Evolutionary conservation across 2,888 invertebrate species (phyloP), one percentile per base, ranked within the genome.

Genomic region (Standfussiana lucernea): DNA sequence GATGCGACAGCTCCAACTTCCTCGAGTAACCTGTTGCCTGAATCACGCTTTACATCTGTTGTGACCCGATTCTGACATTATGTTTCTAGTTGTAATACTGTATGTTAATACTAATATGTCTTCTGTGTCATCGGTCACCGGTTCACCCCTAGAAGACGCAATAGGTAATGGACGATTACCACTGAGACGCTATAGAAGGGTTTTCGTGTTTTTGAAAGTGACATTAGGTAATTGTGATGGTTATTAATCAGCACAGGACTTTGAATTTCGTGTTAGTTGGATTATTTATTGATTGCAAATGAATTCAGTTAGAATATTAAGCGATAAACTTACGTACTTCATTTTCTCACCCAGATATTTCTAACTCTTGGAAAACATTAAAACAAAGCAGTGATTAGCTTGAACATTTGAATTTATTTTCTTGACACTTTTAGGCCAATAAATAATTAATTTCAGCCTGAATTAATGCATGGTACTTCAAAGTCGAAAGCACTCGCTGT

Each of bases 131-230:
- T 15, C 68, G 78, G 72, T 86, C 89, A 86, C 28, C 15, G 37
- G 71, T 61, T 77, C 70, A 77, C 82, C 74, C 79, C 68, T 73
- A 59, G 64, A 18, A 61, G 47, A 77, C 79, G 50, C 64, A 62
- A 82, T 79, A 85, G 88, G 88, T 88, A 88, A 88, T 81, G 88
- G 77, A 79, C 87, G 86, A 81, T 85, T 77, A 83, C 77, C 35
- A 50, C 32, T 28, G 56, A 56, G 56, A 15, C 15, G 8, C 28
- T 18, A 32, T 59, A 79, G 40, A 42, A 53, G 37, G 35, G 72
- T 78, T 84, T 62, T n/a, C 28, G 6, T 67, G 66, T 72, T 77
- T 53, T 15, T 53, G 7, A 35, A 47, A 4, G 50, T 66, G 50
- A 62, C 59, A n/a, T 67, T 32, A 1, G 28, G 42, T n/a, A 24